Base-by-base conservation (phyloP, 1,140 invertebrate species). In the Neocloeon triangulifer region DNA sequence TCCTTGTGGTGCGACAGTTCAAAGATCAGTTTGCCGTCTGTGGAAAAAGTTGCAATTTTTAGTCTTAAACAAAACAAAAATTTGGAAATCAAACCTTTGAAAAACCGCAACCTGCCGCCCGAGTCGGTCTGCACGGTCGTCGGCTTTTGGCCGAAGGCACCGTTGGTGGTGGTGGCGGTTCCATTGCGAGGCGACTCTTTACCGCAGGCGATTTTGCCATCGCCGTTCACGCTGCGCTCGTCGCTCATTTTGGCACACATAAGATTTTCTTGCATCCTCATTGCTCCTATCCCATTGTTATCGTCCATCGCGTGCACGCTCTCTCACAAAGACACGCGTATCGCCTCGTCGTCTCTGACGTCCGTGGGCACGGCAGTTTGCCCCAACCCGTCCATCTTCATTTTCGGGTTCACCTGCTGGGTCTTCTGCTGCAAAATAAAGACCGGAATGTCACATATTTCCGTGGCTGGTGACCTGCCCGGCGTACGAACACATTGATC, bases 1-100 rank as follows among this genome's bases (percentile, higher is more conserved):
- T 80, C 76, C 37, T 73, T 69, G 18, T 73, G 66, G 39, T 79
- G 68, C 36, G 76, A 77, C 53, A 85, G 45, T 55, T 85, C 80
- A 58, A 85, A 52, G 43, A 84, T 80, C 45, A 84, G 78, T 53
- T 82, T 81, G 40, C 79, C 80, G 74, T 85, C 54, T 57, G 36
- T 30, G 44, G 43, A 30, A 33, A 34, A 36, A 41, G 33, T 22
- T 25, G 9, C 25, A 2, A 18, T n/a, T 10, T 0, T 5, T 20
- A 12, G 12, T 10, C 31, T n/a, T 12, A 36, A 9, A 12, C 23
- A 14, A 15, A 30, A 19, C 4, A n/a, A 16, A 12, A 21, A 10
- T 30, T 29, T 5, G 2, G 14, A 21, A 35, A 29, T 4, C 18
- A 29, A 37, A 52, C 51, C 77, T 45, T 63, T 65, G 39, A 61